Percentiles rank a stretch among this genome's conserved stretches.
phyloP scores from a whole-genome alignment of 92 coral and sea anemone genomes.

The Heteractis magnifica region DNA sequence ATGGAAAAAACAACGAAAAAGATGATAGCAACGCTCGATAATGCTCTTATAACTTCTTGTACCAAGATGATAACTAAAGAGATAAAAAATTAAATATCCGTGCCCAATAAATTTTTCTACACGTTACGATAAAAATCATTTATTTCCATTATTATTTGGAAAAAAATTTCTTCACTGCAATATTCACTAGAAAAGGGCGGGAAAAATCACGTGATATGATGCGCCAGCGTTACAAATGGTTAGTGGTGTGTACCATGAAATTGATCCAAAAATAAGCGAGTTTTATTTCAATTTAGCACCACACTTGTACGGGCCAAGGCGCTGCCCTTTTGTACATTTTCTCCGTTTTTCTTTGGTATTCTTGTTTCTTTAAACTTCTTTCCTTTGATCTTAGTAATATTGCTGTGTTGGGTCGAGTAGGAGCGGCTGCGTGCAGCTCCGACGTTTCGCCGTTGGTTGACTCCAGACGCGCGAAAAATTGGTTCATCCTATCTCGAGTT shows the following conservation, averaged over 20 bases:
- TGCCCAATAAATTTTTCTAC: not conserved
- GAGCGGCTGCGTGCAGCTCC: constrained; percentile 14
- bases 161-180: not conserved
- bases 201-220: not conserved
- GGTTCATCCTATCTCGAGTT: constrained; percentile 77
- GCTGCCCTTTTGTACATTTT: constrained; percentile 52
- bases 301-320: constrained; percentile 70
- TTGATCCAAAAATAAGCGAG: not conserved
- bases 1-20: constrained; percentile 90
- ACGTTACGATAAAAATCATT: not conserved
- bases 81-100: not conserved
- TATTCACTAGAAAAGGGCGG: not conserved
- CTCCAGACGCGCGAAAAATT: constrained; percentile 66
- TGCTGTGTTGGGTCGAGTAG: constrained; percentile 28
- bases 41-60: too few relatives aligned
- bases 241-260: not conserved
- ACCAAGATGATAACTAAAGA: not conserved
- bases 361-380: constrained; percentile 15
- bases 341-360: constrained; percentile 12
- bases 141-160: not conserved
- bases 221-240: not conserved
- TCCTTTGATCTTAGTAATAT: not conserved
- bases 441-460: constrained; percentile 27
- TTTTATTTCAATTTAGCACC: constrained; percentile 42
- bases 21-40: constrained; percentile 12